Evolutionary conservation across 2,113 vertebrate species (phyloP).

Genomic region (Noturus placidus): DNA sequence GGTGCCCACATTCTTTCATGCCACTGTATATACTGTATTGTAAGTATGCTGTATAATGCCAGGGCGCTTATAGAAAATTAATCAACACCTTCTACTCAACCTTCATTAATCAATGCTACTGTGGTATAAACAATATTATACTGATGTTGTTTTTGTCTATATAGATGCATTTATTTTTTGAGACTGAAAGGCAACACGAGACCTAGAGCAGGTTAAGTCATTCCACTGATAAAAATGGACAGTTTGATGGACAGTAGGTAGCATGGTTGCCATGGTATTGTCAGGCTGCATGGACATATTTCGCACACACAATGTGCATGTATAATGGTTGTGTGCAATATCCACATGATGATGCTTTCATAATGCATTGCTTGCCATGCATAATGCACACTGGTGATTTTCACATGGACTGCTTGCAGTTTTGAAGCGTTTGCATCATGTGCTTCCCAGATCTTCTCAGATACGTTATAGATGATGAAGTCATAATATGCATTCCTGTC

Average conservation of each 20-base stretch:
- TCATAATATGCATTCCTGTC: constrained; percentile 56
- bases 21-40: too few species aligned
- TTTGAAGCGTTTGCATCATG: not conserved
- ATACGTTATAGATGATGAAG: constrained; percentile 47
- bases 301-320: not conserved
- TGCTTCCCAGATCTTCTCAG: too few species aligned
- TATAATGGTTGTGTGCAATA: not conserved
- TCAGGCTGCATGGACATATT: not conserved
- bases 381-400: not conserved
- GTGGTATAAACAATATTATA: not conserved
- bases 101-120: not conserved
- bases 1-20: too few species aligned
- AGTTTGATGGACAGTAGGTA: not conserved
- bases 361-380: not conserved
- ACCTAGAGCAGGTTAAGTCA: not conserved
- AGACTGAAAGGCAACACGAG: not conserved
- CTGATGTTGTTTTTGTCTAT: not conserved
- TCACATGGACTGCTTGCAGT: not conserved
- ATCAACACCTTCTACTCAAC: not conserved
- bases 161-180: not conserved
- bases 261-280: not conserved
- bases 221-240: not conserved
- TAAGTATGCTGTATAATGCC: too few species aligned
- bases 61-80: too few species aligned
- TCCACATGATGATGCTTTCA: not conserved